phyloP scores from a whole-genome alignment of 2,113 vertebrate genomes.

The Dicentrarchus labrax region DNA sequence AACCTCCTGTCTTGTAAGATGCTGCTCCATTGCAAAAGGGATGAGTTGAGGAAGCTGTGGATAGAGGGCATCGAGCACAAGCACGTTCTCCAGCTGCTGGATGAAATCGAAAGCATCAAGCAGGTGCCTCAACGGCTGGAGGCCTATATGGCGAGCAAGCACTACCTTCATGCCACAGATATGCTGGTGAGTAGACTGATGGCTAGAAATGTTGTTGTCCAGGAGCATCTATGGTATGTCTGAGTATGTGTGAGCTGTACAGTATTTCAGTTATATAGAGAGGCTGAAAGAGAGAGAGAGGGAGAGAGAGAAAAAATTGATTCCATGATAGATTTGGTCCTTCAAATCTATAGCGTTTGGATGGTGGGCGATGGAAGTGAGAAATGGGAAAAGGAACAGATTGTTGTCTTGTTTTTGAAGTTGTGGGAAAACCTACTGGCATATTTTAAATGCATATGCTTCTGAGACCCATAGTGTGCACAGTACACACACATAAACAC shows the following conservation, averaged over 20 bases:
- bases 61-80: slow-evolving; percentile 99
- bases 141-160: slow-evolving; percentile 95
- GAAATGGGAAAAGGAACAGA: slow-evolving; percentile 11
- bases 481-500: slow-evolving; percentile 28
- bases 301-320: not conserved
- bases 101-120: slow-evolving; percentile 99
- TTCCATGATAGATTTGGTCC: not conserved
- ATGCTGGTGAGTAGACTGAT: slow-evolving; percentile 91
- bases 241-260: slow-evolving; percentile 1
- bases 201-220: not conserved
- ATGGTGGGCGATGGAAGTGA: not conserved
- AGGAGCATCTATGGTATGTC: not conserved
- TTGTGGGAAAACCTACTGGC: slow-evolving; percentile 9
- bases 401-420: slow-evolving; percentile 14
- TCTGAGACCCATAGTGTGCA: not conserved
- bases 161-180: slow-evolving; percentile 95
- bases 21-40: slow-evolving; percentile 97
- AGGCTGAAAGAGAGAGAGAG: not conserved
- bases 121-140: slow-evolving; percentile 97
- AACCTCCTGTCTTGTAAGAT: slow-evolving; percentile 98
- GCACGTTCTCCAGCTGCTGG: slow-evolving; percentile 95
- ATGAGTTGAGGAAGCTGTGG: slow-evolving; percentile 98
- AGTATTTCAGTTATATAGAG: not conserved
- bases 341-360: not conserved
- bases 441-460: slow-evolving; percentile 21